Base-by-base conservation (phyloP, 2,113 vertebrate species). In the Eira barbara region DNA sequence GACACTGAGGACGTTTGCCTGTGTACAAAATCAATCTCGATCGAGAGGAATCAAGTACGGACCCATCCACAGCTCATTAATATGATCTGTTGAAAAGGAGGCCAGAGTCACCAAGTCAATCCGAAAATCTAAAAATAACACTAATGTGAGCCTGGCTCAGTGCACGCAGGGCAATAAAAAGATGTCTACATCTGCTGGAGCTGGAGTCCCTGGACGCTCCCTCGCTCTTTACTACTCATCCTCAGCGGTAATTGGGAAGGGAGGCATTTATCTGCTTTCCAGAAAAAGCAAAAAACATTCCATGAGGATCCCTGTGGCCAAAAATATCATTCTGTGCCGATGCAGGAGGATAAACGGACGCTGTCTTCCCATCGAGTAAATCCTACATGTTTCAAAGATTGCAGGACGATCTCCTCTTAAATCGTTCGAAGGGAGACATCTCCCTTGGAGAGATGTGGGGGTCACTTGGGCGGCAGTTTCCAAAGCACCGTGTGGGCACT, bases 221-320 rank as follows among this genome's bases (percentile, higher is more conserved):
- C 49, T 71, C 52, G 15, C 8, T 27, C 94, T 59, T 94, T 47
- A 91, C 84, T 34, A 29, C 90, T 94, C 34, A 49, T 65, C 65
- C 67, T 55, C 84, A 31, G 87, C 23, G 65, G 94, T 88, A 47
- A 82, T 18, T 95, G 85, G n/a, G 91, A 94, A 73, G 52, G 31
- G 65, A 96, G 21, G 80, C 87, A 45, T 81, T 93, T 92, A 27
- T 95, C 94, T 96, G 73, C 86, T 83, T 96, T 86, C 89, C 89
- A 86, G 74, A 97, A 95, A 94, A 82, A 94, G 57, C 97, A 92
- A 89, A 79, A 91, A 94, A 78, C 83, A 74, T 97, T 97, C 87
- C 57, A 1, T 42, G 49, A 95, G 31, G 86, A 80, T 97, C 63
- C 15, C 12, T 29, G 21, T 63, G 31, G 69, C 84, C 96, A 90